phyloP scores from a whole-genome alignment of 2,113 vertebrate species.

The Parus major region DNA sequence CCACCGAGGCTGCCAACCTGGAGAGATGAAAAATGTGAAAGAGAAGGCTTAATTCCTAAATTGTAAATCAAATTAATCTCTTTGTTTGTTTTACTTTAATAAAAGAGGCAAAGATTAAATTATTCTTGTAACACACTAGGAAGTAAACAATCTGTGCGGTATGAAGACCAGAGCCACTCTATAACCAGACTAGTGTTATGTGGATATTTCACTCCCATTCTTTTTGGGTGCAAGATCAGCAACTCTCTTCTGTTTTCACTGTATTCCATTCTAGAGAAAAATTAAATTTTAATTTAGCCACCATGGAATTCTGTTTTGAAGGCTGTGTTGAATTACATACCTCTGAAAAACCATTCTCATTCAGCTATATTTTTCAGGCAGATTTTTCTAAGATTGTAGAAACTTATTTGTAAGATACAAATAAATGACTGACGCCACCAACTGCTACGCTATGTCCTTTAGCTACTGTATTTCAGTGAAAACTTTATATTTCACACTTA shows the following conservation, averaged over 20 bases:
- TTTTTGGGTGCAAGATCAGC: background rate
- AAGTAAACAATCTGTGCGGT: background rate
- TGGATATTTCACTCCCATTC: background rate
- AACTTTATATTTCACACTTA: background rate
- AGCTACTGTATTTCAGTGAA: background rate
- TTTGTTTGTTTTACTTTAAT: background rate
- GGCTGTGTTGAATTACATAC: background rate
- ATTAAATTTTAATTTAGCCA: background rate
- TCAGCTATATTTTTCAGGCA: background rate
- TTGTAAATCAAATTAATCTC: background rate
- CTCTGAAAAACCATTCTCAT: background rate
- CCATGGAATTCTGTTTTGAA: background rate
- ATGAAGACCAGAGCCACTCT: background rate
- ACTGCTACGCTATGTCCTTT: background rate
- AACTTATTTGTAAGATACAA: background rate
- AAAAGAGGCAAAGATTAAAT: background rate
- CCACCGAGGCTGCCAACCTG: constrained; percentile 88
- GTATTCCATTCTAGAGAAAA: background rate
- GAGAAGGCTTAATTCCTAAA: background rate
- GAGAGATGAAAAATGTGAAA: constrained; percentile 7
- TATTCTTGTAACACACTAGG: background rate
- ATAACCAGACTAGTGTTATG: background rate
- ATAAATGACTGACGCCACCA: background rate
- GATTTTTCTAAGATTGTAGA: background rate
- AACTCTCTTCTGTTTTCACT: background rate